Conservation (phyloP, 2,888 invertebrate genomes). For the Hermodice carunculata region DNA sequence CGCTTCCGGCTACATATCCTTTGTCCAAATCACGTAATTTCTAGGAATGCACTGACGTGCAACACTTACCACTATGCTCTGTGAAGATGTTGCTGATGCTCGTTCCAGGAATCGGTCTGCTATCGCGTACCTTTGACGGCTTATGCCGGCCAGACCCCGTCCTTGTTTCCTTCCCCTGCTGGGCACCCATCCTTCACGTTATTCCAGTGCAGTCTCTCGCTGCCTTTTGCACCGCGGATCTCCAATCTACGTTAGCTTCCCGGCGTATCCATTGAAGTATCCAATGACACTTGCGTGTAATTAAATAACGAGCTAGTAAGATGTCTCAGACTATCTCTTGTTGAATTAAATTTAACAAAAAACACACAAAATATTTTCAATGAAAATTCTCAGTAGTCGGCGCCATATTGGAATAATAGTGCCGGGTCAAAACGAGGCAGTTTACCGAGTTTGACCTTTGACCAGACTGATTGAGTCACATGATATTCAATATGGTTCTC, state of each 20-base stretch:
- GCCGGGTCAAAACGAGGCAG: conserved; percentile 17
- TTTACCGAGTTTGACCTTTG: conserved; percentile 8
- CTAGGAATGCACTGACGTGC: too few species aligned
- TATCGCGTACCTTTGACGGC: too few species aligned
- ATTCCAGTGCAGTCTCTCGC: too few species aligned
- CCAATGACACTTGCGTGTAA: too few species aligned
- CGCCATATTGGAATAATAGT: conserved; percentile 25
- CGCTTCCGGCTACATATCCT: too few species aligned
- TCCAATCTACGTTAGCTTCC: too few species aligned
- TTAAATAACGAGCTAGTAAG: too few species aligned
- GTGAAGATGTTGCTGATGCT: conserved; percentile 7
- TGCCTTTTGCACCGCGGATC: too few species aligned
- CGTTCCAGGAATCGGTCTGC: not conserved
- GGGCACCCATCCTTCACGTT: conserved; percentile 22
- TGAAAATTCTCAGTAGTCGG: conserved; percentile 13
- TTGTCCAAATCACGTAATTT: too few species aligned
- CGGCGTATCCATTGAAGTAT: too few species aligned
- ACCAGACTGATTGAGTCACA: conserved; percentile 12
- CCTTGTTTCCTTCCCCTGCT: conserved; percentile 13
- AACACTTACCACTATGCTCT: conserved; percentile 4
- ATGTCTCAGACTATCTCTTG: too few species aligned
- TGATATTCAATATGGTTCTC: conserved; percentile 18
- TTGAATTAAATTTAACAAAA: not conserved
- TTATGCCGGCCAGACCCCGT: conserved; percentile 6
- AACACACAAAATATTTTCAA: not conserved